phyloP scores from a whole-genome alignment of 1,140 invertebrate species.

The Linepithema humile region DNA sequence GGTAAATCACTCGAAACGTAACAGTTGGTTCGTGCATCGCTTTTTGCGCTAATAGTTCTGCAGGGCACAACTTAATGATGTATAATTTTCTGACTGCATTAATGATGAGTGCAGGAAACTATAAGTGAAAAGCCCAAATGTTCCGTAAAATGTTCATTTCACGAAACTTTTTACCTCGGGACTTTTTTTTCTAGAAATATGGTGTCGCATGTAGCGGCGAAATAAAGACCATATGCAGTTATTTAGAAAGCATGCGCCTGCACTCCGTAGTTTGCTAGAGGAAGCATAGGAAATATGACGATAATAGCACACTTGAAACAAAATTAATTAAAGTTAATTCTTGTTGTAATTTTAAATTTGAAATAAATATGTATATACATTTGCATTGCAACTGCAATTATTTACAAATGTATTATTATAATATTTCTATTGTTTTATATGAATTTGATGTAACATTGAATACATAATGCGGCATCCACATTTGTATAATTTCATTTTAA shows the following conservation, averaged over 20 bases:
- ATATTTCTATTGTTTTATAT: neutral
- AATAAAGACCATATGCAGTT: constrained; percentile 18
- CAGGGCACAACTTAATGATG: neutral
- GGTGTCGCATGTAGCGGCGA: neutral
- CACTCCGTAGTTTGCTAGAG: constrained; percentile 14
- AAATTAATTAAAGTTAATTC: constrained; percentile 1
- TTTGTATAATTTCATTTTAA: constrained; percentile 40
- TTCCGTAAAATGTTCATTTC: neutral
- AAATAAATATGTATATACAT: neutral
- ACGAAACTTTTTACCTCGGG: constrained; percentile 11
- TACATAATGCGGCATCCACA: neutral
- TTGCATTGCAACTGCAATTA: neutral
- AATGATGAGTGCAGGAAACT: constrained; percentile 22
- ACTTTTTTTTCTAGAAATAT: neutral
- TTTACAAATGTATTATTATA: neutral
- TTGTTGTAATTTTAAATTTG: neutral
- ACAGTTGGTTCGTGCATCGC: neutral
- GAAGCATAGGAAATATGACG: constrained; percentile 22
- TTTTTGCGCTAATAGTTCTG: neutral
- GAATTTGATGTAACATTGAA: neutral
- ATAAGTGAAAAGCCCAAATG: constrained; percentile 26
- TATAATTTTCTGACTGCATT: constrained; percentile 19
- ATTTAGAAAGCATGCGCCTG: constrained; percentile 34
- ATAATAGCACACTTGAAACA: constrained; percentile 29
- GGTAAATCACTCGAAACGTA: neutral